phyloP scores from a whole-genome alignment of 1,140 invertebrate species.

The Apis dorsata region DNA sequence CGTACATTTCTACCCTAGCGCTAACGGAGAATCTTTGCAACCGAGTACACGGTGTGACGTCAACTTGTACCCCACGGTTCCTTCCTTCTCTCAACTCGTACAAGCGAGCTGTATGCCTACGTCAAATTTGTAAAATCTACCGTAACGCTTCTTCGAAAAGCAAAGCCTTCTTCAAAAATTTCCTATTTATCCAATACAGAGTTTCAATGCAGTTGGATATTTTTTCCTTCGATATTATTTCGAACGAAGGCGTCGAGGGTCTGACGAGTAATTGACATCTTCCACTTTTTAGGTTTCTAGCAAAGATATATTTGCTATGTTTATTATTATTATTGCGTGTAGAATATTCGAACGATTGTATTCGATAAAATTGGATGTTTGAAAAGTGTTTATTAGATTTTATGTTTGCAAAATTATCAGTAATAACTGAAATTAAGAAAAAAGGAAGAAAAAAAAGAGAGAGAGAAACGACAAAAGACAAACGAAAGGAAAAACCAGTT shows the following conservation, averaged over 20 bases:
- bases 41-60: constrained; percentile 29
- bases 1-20: constrained; percentile 26
- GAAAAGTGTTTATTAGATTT: too few relatives aligned
- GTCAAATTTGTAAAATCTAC: not conserved
- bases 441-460: not conserved
- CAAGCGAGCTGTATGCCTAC: not conserved
- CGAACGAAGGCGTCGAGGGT: too few relatives aligned
- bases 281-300: too few relatives aligned
- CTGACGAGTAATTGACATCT: too few relatives aligned
- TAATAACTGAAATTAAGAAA: not conserved
- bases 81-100: not conserved
- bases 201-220: too few relatives aligned
- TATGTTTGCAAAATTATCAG: too few relatives aligned
- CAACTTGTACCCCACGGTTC: not conserved
- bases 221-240: not conserved
- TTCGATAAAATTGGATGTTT: not conserved
- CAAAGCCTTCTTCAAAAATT: not conserved
- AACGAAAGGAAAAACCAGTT: not conserved
- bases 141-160: too few relatives aligned
- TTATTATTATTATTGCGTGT: too few relatives aligned
- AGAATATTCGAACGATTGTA: not conserved
- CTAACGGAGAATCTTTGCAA: constrained; percentile 40
- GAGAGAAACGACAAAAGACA: too few relatives aligned
- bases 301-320: too few relatives aligned
- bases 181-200: not conserved